A percentile compares a stretch with the other conserved stretches of the same genome.
Evolutionary conservation across 1,140 invertebrate species (phyloP).

Genomic region (Eumeta japonica): DNA sequence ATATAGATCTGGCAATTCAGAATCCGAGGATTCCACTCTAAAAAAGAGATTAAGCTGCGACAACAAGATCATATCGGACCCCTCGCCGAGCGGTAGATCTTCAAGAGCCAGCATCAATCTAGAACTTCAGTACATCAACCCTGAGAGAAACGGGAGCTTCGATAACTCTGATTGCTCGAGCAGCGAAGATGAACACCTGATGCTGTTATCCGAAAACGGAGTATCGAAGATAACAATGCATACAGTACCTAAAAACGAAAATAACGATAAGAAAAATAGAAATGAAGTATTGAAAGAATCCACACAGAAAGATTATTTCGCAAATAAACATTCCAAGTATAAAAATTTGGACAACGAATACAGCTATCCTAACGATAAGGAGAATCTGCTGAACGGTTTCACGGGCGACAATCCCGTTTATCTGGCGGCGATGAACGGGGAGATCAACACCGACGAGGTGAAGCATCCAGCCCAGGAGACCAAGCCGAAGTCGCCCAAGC

Average conservation of each 20-base stretch:
- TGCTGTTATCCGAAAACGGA: constrained; percentile 49
- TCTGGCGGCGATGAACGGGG: constrained; percentile 39
- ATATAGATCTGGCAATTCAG: constrained; percentile 33
- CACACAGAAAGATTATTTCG: constrained; percentile 30
- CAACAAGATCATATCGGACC: constrained; percentile 27
- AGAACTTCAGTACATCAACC: constrained; percentile 43
- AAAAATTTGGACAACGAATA: constrained; percentile 45
- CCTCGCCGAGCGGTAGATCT: constrained; percentile 29
- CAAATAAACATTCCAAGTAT: constrained; percentile 46
- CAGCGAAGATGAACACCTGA: constrained; percentile 53
- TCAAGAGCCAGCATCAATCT: constrained; percentile 41
- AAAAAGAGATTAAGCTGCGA: constrained; percentile 49
- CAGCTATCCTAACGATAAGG: constrained; percentile 45
- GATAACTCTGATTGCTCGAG: constrained; percentile 50
- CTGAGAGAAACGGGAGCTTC: constrained; percentile 23
- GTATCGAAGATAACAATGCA: constrained; percentile 54
- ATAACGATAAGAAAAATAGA: constrained; percentile 28
- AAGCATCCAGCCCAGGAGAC: constrained; percentile 10
- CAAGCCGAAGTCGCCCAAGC: constrained; percentile 27
- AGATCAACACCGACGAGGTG: constrained; percentile 23
- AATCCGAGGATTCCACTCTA: constrained; percentile 41
- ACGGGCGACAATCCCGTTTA: constrained; percentile 49
- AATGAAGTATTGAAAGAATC: constrained; percentile 43
- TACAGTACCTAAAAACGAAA: constrained; percentile 24
- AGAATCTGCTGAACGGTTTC: constrained; percentile 36